Percentiles rank a stretch among this genome's conserved stretches.
These are phyloP conservation scores for Belgica antarctica DNA, from an alignment of 2,888 invertebrate genomes.

Conservation along the genomic window DNA sequence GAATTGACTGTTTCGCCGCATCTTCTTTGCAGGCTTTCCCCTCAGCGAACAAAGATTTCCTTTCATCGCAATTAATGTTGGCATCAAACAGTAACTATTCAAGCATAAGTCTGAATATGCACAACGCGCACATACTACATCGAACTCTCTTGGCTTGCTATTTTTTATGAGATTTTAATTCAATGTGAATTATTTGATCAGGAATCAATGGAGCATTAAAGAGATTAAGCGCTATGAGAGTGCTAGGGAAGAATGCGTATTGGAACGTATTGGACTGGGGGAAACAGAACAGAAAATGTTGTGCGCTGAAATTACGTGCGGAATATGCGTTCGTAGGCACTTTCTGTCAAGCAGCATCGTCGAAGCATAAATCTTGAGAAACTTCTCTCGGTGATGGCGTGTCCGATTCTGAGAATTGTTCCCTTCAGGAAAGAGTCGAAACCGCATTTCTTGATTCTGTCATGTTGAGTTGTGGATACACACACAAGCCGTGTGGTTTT, in stretches of 20 bases:
- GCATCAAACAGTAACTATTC: background rate
- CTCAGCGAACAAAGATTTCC: background rate
- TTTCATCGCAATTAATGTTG: background rate
- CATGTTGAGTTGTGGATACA: background rate
- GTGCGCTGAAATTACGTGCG: background rate
- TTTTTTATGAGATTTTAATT: constrained; percentile 41
- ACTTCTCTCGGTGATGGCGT: background rate
- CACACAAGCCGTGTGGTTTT: background rate
- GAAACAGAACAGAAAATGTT: background rate
- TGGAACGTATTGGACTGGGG: background rate
- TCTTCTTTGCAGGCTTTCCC: too few species aligned
- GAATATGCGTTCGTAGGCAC: background rate
- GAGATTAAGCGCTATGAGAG: constrained; percentile 33
- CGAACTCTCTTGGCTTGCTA: constrained; percentile 15
- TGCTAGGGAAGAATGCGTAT: background rate
- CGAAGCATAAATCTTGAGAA: background rate
- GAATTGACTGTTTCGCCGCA: too few species aligned
- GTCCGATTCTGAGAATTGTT: background rate
- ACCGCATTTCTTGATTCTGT: background rate
- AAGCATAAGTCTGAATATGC: background rate
- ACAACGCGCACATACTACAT: background rate
- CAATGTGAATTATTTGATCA: constrained; percentile 41
- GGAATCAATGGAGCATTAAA: constrained; percentile 40
- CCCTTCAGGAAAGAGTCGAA: background rate
- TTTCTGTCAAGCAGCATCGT: background rate